A percentile compares a stretch with the other conserved stretches of the same genome.
Conservation (phyloP, 1,140 invertebrate genomes). For the Magallana angulata region DNA sequence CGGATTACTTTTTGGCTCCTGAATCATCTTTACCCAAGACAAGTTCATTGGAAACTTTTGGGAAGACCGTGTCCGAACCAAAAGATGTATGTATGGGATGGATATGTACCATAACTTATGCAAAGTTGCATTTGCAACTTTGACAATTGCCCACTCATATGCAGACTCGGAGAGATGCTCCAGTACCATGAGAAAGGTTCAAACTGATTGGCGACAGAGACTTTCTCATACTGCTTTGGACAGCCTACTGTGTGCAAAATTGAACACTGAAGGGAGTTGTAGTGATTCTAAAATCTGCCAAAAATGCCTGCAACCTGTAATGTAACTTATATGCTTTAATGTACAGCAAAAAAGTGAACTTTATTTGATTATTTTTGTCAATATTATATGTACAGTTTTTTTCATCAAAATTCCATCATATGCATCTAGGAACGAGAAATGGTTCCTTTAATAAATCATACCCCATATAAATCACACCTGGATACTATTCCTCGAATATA, state of each 20-base stretch:
- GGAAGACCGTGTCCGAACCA: too few species aligned
- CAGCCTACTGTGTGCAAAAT: background rate
- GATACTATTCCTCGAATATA: too few species aligned
- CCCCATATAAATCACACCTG: too few species aligned
- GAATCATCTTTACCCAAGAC: too few species aligned
- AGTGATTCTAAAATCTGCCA: background rate
- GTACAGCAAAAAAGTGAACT: background rate
- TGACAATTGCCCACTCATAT: background rate
- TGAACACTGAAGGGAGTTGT: background rate
- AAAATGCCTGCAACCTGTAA: background rate
- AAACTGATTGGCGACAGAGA: background rate
- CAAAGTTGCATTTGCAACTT: background rate
- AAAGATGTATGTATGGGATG: too few species aligned
- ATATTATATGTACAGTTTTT: conserved; percentile 1
- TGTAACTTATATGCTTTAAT: background rate
- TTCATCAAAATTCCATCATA: background rate
- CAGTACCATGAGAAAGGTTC: background rate
- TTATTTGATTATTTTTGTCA: background rate
- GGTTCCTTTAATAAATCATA: too few species aligned
- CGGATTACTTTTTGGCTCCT: too few species aligned
- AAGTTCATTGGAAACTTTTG: too few species aligned
- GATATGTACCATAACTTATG: background rate
- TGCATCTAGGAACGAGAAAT: too few species aligned
- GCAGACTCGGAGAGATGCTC: background rate
- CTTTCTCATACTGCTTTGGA: background rate